Conservation (phyloP, 1,140 invertebrate species). For the Drosophila varians region DNA sequence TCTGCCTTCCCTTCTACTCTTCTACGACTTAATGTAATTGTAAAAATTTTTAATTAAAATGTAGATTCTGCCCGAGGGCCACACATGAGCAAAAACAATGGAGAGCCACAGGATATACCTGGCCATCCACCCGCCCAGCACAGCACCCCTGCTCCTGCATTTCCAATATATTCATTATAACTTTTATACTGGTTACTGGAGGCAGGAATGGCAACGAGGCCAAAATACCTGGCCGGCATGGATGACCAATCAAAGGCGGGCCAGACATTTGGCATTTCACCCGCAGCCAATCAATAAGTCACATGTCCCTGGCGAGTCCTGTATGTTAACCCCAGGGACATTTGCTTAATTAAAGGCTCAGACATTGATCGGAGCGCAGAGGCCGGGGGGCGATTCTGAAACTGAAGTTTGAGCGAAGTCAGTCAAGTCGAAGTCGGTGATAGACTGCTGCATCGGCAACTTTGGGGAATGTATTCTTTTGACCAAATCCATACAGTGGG, state of each 20-base stretch:
- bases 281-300: conserved; percentile 73
- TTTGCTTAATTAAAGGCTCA: conserved; percentile 75
- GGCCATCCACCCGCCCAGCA: background rate
- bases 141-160: background rate
- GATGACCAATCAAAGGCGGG: conserved; percentile 62
- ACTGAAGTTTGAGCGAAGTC: conserved; percentile 4
- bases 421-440: conserved; percentile 19
- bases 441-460: conserved; percentile 52
- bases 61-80: conserved; percentile 16
- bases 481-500: conserved; percentile 6
- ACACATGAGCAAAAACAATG: conserved; percentile 31
- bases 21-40: conserved; percentile 38
- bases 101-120: conserved; percentile 14
- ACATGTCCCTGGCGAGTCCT: conserved; percentile 20
- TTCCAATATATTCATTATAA: conserved; percentile 52
- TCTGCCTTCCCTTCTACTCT: background rate
- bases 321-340: conserved; percentile 47
- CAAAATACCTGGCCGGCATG: conserved; percentile 32
- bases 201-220: background rate
- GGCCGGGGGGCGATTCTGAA: conserved; percentile 27
- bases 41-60: conserved; percentile 47
- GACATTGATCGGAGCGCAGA: conserved; percentile 51
- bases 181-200: conserved; percentile 39
- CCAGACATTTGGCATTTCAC: conserved; percentile 47
- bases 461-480: conserved; percentile 47